Evolutionary conservation across 2,888 invertebrate species (phyloP).

Genomic region (Nemotelus nigrinus): DNA sequence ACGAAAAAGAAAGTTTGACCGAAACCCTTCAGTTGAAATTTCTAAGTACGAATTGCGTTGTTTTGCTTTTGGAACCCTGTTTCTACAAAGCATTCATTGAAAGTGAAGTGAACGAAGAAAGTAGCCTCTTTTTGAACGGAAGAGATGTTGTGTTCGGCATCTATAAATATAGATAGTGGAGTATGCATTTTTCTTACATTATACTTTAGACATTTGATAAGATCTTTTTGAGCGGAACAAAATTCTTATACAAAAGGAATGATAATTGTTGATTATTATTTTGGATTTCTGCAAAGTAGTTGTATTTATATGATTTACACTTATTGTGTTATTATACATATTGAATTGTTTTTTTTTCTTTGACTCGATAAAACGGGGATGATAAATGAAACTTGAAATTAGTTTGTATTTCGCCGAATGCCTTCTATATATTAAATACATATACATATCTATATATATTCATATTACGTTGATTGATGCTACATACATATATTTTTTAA

Average conservation of each 20-base stretch:
- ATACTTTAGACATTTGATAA: slow-evolving; percentile 23
- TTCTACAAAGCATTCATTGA: too few relatives aligned
- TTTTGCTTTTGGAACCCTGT: too few relatives aligned
- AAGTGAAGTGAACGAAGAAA: too few relatives aligned
- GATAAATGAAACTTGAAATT: slow-evolving; percentile 27
- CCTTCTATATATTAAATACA: slow-evolving; percentile 16
- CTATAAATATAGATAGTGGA: slow-evolving; percentile 24
- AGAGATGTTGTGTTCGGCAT: slow-evolving; percentile 35
- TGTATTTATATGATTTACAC: slow-evolving; percentile 21
- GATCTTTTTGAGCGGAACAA: slow-evolving; percentile 7
- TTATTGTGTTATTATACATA: neutral
- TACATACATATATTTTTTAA: slow-evolving; percentile 27
- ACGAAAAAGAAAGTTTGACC: slow-evolving; percentile 2
- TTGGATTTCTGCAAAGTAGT: slow-evolving; percentile 35
- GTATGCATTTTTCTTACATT: slow-evolving; percentile 21
- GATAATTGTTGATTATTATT: slow-evolving; percentile 40
- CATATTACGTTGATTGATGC: slow-evolving; percentile 40
- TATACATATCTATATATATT: slow-evolving; percentile 35
- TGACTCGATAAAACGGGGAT: slow-evolving; percentile 27
- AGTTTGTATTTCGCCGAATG: slow-evolving; percentile 45
- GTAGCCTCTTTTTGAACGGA: neutral
- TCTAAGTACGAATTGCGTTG: neutral
- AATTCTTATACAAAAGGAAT: slow-evolving; percentile 30
- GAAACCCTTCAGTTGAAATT: slow-evolving; percentile 13
- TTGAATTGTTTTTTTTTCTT: slow-evolving; percentile 1